phyloP scores from a whole-genome alignment of 1,140 invertebrate genomes.

The Paraescarpia echinospica region DNA sequence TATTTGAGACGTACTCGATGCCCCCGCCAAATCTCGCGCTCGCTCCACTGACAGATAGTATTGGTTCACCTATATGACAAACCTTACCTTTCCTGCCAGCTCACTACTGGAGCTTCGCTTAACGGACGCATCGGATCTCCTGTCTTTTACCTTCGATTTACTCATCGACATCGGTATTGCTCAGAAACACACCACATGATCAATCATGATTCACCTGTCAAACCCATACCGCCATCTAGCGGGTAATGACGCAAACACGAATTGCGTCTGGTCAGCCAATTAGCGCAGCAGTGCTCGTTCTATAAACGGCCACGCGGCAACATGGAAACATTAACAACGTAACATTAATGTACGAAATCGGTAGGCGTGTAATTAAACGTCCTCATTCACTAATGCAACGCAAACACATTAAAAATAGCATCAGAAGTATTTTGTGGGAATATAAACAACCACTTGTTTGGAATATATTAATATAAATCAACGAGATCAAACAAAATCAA shows the following conservation, averaged over 20 bases:
- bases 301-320: not conserved
- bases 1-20: not conserved
- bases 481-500: not conserved
- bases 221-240: not conserved
- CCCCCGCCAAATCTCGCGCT: not conserved
- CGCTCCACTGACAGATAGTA: not conserved
- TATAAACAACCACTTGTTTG: not conserved
- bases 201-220: not conserved
- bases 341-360: not conserved
- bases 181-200: not conserved
- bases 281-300: not conserved
- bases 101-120: not conserved
- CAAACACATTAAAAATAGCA: not conserved
- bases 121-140: not conserved
- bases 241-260: not conserved
- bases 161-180: not conserved
- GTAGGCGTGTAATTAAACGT: not conserved
- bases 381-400: not conserved
- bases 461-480: not conserved
- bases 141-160: constrained; percentile 1
- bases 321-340: not conserved
- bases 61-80: not conserved
- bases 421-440: not conserved
- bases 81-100: not conserved
- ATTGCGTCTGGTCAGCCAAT: not conserved